Base-by-base conservation (phyloP, 1,140 invertebrate species). In the Papilio machaon region DNA sequence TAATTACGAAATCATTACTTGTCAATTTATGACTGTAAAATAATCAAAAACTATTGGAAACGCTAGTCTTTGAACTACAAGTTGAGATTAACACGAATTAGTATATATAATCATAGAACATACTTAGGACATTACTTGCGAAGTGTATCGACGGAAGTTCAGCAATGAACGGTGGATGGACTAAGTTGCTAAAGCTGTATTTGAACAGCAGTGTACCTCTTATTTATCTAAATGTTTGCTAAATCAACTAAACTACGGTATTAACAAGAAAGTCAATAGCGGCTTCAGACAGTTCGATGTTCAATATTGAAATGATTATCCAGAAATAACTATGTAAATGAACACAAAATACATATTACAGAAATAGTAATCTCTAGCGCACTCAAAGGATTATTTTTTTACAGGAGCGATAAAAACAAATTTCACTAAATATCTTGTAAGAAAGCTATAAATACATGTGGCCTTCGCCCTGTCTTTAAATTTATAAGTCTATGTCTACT, bases 1-100 rank as follows among this genome's bases (percentile, higher is more conserved):
- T 97, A 95, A 94, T 94, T 82, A 52, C 76, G 35, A 19, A 58
- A n/a, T 19, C 9, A n/a, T 58, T 0, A 7, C 17, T 17, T 52
- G 0, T 52, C 11, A 49, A 30, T 43, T 43, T 43, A 43, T 43
- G 0, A 43, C 38, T 43, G 38, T 43, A 46, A 74, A 58, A 52
- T 52, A 52, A 52, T 13, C 49, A 10, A 52, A 13, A 52, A 52
- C 10, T 52, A 52, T 3, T 52, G 49, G 49, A 52, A 64, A 64
- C 60, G 23, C 11, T 23, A 13, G 30, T 35, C 23, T 67, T 35
- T 35, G 0, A 30, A 67, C 8, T 30, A 30, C 23, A 30, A 30
- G 23, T 30, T 30, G 23, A 64, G 60, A 64, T 64, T 19, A 64
- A 64, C 60, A 64, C n/a, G 3, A 64, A 23, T 67, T 67, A 30